Conservation (phyloP, 2,888 invertebrate species). For the Leucophenga montana region DNA sequence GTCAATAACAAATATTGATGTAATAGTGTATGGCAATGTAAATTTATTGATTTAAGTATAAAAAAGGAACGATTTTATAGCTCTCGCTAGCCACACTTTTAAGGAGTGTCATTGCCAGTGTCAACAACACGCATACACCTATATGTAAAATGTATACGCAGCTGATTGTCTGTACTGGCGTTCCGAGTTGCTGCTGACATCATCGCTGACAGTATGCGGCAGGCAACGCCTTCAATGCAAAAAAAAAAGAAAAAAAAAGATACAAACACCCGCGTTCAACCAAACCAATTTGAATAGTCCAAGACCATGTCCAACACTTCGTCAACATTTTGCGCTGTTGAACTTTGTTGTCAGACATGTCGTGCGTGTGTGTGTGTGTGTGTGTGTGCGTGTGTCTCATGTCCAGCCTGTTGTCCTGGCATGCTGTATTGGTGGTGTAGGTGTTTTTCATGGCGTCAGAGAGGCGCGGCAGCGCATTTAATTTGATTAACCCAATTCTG, state of each 20-base stretch:
- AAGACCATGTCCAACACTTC: no score
- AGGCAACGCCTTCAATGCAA: conserved; percentile 56
- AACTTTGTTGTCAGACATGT: no score
- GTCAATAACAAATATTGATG: conserved; percentile 32
- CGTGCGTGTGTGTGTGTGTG: background rate
- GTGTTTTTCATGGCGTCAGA: conserved; percentile 29
- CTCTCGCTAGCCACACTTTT: conserved; percentile 19
- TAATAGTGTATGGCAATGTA: conserved; percentile 42
- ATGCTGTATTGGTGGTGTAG: conserved; percentile 25
- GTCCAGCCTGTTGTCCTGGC: conserved; percentile 9
- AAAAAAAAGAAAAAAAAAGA: background rate
- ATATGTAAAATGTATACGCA: background rate
- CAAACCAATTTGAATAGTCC: background rate
- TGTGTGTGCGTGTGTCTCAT: background rate
- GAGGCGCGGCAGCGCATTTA: conserved; percentile 65
- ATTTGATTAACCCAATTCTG: conserved; percentile 68
- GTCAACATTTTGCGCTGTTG: no score
- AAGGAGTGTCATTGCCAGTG: conserved; percentile 58
- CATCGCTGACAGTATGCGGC: conserved; percentile 54
- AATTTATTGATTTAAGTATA: no score
- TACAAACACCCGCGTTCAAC: background rate
- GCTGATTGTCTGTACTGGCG: background rate
- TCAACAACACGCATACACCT: conserved; percentile 35
- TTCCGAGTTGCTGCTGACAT: conserved; percentile 49
- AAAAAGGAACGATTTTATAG: no score